These are phyloP conservation scores for Copidosoma floridanum DNA, from an alignment of 1,140 invertebrate genomes.

Conservation along the genomic window DNA sequence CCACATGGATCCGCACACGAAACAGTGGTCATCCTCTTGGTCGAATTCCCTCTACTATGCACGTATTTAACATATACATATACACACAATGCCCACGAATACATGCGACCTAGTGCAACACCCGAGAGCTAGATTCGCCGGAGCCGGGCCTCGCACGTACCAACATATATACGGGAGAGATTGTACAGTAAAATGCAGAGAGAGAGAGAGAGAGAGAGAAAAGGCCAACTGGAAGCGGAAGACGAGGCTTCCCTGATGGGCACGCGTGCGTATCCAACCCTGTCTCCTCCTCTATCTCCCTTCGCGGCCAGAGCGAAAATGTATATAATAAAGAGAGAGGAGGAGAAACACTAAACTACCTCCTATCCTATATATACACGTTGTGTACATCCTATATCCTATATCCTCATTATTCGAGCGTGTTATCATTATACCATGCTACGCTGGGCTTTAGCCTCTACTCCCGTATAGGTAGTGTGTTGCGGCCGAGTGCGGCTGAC, in stretches of 20 bases:
- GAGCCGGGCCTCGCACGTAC: neutral
- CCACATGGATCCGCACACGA: too few species aligned
- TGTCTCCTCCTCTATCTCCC: slow-evolving; percentile 48
- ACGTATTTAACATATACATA: too few species aligned
- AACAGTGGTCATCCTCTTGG: too few species aligned
- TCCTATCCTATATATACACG: too few species aligned
- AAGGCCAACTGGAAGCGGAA: slow-evolving; percentile 46
- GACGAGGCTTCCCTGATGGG: slow-evolving; percentile 51
- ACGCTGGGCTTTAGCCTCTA: slow-evolving; percentile 32
- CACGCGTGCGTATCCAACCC: slow-evolving; percentile 58
- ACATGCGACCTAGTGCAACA: neutral
- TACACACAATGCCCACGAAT: neutral
- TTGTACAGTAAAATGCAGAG: neutral
- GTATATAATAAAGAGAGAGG: too few species aligned
- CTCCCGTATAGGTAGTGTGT: too few species aligned
- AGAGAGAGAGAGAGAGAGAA: neutral
- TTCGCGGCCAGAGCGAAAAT: too few species aligned
- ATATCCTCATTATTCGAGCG: slow-evolving; percentile 57
- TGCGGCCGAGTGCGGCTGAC: too few species aligned
- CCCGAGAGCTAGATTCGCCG: too few species aligned
- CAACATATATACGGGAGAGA: neutral
- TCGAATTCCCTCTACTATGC: too few species aligned
- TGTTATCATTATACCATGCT: slow-evolving; percentile 52
- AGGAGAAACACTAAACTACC: too few species aligned
- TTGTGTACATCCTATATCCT: too few species aligned